A percentile compares a stretch with the other conserved stretches of the same genome.
Evolutionary conservation across 2,888 invertebrate genomes (phyloP).

Genomic region (Laothoe populi): DNA sequence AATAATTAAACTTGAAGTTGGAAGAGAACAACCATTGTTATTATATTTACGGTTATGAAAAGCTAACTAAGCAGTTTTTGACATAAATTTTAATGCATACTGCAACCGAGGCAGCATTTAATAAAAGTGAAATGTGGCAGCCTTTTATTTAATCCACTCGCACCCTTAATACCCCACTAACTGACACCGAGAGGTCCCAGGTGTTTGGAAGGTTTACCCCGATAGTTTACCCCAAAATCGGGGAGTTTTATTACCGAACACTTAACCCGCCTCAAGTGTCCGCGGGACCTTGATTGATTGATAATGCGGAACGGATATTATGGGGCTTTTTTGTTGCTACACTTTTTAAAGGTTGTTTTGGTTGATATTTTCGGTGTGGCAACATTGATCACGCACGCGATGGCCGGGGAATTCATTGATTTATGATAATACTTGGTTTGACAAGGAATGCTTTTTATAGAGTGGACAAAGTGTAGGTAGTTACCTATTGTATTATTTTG

Average conservation of each 20-base stretch:
- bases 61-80: not conserved
- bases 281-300: constrained; percentile 58
- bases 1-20: not conserved
- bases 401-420: constrained; percentile 16
- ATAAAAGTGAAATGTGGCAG: constrained; percentile 22
- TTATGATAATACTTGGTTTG: constrained; percentile 14
- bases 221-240: constrained; percentile 45
- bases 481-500: not conserved
- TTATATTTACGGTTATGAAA: not conserved
- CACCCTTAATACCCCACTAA: constrained; percentile 22
- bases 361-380: constrained; percentile 11
- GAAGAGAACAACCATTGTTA: not conserved
- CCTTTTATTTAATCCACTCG: constrained; percentile 19
- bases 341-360: constrained; percentile 28
- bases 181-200: constrained; percentile 43
- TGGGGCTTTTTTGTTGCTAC: constrained; percentile 33
- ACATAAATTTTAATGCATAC: not conserved
- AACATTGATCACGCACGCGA: constrained; percentile 21
- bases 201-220: constrained; percentile 42
- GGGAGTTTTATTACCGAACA: constrained; percentile 52
- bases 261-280: constrained; percentile 54
- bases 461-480: not conserved
- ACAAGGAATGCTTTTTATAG: not conserved
- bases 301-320: constrained; percentile 40
- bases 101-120: not conserved